Conservation (phyloP, 1,140 invertebrate genomes). For the Panagrolaimus sp. region DNA sequence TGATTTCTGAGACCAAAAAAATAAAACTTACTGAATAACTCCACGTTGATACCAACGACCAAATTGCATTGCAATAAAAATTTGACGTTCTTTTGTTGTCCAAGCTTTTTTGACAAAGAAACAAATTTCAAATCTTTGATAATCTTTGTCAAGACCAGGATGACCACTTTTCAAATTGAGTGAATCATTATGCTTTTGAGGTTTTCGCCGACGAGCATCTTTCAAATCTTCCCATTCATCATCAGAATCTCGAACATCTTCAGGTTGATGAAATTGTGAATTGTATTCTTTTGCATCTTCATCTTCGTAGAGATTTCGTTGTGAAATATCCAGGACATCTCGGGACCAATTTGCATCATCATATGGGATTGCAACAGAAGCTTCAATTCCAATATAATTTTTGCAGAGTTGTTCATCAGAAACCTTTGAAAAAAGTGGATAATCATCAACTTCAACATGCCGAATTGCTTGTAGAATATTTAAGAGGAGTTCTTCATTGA, state of each 20-base stretch:
- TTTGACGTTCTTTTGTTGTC: not conserved
- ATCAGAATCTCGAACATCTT: not conserved
- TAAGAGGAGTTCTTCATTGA: conserved; percentile 8
- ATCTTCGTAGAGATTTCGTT: not conserved
- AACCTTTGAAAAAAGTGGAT: not conserved
- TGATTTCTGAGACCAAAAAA: not conserved
- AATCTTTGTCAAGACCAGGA: not conserved
- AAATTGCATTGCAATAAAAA: conserved; percentile 14
- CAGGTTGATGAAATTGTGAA: not conserved
- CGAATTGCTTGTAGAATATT: conserved; percentile 3
- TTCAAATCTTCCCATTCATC: not conserved
- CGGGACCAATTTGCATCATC: conserved; percentile 17
- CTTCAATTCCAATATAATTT: conserved; percentile 18
- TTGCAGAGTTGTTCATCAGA: conserved; percentile 9
- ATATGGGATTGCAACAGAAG: conserved; percentile 14
- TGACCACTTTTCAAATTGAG: not conserved
- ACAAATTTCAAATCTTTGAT: not conserved
- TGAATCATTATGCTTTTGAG: not conserved
- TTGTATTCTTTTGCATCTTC: not conserved
- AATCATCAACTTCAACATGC: not conserved
- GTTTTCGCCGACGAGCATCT: not conserved
- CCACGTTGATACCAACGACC: not conserved
- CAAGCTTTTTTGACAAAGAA: conserved; percentile 1
- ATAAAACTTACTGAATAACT: conserved; percentile 11
- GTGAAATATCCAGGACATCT: conserved; percentile 5